phyloP scores from a whole-genome alignment of 2,797 vertebrate species.

The Limnodromus scolopaceus region DNA sequence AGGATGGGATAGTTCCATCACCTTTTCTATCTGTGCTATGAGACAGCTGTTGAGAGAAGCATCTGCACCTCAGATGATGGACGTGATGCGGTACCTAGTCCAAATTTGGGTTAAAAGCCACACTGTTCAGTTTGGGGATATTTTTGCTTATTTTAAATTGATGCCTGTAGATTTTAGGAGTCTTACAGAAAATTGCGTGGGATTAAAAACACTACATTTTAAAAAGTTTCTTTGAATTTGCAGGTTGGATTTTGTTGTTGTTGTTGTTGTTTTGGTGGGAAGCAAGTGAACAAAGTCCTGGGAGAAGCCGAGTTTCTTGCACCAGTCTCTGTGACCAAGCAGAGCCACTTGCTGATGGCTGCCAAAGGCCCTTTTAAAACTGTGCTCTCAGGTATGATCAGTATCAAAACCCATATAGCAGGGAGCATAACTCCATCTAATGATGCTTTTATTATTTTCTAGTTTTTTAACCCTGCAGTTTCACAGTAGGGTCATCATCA shows the following conservation, averaged over 20 bases:
- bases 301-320: not conserved
- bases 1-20: not conserved
- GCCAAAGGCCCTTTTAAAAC: not conserved
- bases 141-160: not conserved
- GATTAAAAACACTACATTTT: not conserved
- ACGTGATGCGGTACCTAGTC: not conserved
- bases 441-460: not conserved
- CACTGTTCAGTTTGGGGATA: not conserved
- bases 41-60: not conserved
- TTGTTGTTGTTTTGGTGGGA: not conserved
- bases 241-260: not conserved
- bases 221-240: not conserved
- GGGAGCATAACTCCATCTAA: not conserved
- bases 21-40: not conserved
- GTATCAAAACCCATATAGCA: not conserved
- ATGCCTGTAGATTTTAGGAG: not conserved
- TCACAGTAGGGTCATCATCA: not conserved
- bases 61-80: rapidly evolving
- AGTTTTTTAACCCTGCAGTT: not conserved
- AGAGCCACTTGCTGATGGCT: not conserved
- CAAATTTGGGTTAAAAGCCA: not conserved
- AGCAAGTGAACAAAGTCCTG: not conserved
- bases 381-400: not conserved
- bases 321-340: not conserved
- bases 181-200: not conserved